Base-by-base conservation (phyloP, 2,888 invertebrate genomes). In the Pseudoips prasinana region DNA sequence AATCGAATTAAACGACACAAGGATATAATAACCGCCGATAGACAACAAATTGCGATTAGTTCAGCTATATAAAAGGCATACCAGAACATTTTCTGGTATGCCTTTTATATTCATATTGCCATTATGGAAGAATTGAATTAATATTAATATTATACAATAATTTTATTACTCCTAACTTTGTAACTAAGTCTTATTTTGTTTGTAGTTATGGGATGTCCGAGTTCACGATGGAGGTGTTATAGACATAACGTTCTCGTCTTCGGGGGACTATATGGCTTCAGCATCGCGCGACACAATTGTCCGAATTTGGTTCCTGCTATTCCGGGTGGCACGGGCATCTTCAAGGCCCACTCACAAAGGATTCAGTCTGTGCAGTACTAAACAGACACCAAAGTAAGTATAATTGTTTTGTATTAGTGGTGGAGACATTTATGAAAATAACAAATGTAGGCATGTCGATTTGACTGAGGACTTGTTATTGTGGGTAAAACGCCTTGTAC, bases 311-410 rank as follows among this genome's bases (percentile, higher is more conserved):
- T 95, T 29, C 96, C 97, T 0, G 94, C 92, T 41, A 91, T 96
- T 34, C 93, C 92, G 46, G 96, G 95, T 20, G 93, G 93, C 49
- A 94, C 94, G 0, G 91, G 93, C 2, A 92, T 94, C 60, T 95
- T 96, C 66, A 91, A 92, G 67, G 95, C 95, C 1, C 97, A 98
- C 73, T 92, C 91, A 25, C 93, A 93, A 33, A 91, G 94, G 10
- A 94, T 98, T 0, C 90, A 95, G 30, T 94, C 95, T 31, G 93
- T 97, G 0, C 92, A 95, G 58, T 97, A 97, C 68, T 94, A 94
- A 54, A 91, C 92, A 7, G 94, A 95, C 8, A 80, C 89, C 20
- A 91, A 92, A 86, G 91, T 92, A 81, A 8, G 4, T 0, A 14
- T 2, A 2, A 14, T 14, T 14, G 14, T 5, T 14, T n/a, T n/a